Percentiles rank a stretch among this genome's conserved stretches.
Conservation (phyloP, 2,113 vertebrate species). For the Albula glossodonta region DNA sequence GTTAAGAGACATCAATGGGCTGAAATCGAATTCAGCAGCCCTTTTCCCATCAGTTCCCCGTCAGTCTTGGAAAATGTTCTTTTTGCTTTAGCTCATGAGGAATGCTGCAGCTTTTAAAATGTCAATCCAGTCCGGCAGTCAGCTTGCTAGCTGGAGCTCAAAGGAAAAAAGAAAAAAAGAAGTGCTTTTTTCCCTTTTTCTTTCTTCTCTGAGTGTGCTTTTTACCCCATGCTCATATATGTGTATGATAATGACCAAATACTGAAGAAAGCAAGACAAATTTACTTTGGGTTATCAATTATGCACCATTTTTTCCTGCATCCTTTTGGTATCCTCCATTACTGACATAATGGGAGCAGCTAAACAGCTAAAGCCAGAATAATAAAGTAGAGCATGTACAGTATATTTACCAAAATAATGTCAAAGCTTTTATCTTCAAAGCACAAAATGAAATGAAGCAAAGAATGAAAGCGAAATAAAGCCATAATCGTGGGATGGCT, state of each 20-base stretch:
- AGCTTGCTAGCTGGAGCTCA: not conserved
- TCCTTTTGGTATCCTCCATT: not conserved
- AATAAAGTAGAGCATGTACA: not conserved
- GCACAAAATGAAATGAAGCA: not conserved
- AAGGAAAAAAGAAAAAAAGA: not conserved
- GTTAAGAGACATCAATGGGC: not conserved
- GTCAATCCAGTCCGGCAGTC: not conserved
- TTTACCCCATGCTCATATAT: not conserved
- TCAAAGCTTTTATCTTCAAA: conserved; percentile 1
- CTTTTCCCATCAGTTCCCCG: not conserved
- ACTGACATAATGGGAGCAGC: not conserved
- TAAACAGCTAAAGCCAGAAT: not conserved
- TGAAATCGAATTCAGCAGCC: not conserved
- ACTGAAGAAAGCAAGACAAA: not conserved
- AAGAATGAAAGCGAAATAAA: not conserved
- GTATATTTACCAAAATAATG: not conserved
- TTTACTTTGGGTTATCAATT: not conserved
- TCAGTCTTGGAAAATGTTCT: not conserved
- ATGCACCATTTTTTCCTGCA: not conserved
- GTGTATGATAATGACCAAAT: conserved; percentile 3
- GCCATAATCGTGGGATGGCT: not conserved
- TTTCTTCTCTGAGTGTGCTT: not conserved
- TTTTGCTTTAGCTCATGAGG: not conserved
- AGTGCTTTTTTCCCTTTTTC: not conserved
- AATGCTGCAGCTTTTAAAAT: not conserved